These are phyloP conservation scores for Prunella fulvescens DNA, from an alignment of 2,113 vertebrate genomes.

Conservation along the genomic window DNA sequence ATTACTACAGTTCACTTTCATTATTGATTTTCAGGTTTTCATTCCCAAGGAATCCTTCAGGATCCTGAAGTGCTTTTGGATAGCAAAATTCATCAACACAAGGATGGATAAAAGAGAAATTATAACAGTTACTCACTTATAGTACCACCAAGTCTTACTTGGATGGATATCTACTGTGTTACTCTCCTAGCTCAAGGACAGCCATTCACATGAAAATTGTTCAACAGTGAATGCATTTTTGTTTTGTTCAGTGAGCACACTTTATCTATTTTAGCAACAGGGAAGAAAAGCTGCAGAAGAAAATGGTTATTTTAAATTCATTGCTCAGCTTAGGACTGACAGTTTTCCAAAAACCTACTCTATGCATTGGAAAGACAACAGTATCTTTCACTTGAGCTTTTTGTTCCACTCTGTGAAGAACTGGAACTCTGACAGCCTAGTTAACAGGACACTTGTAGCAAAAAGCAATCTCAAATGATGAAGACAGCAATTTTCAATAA, in stretches of 20 bases:
- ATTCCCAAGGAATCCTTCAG: conserved; percentile 24
- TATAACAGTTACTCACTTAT: conserved; percentile 31
- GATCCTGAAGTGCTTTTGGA: conserved; percentile 21
- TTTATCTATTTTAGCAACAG: conserved; percentile 36
- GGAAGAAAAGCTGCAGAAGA: conserved; percentile 35
- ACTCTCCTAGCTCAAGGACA: conserved; percentile 63
- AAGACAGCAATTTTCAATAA: conserved; percentile 1
- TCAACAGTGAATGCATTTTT: conserved; percentile 44
- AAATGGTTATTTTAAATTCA: conserved; percentile 58
- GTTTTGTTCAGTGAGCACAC: conserved; percentile 25
- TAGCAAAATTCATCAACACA: conserved; percentile 25
- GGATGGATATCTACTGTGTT: conserved; percentile 33
- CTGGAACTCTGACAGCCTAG: neutral
- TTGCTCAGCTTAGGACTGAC: conserved; percentile 19
- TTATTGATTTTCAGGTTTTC: conserved; percentile 4
- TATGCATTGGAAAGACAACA: neutral
- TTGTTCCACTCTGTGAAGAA: neutral
- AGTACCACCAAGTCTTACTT: neutral
- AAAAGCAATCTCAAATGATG: neutral
- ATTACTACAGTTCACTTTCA: neutral
- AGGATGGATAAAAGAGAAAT: conserved; percentile 22
- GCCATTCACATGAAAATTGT: conserved; percentile 57
- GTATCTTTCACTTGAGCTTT: conserved; percentile 5
- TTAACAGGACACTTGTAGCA: neutral
- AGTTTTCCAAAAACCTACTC: conserved; percentile 24